These are phyloP conservation scores for Notodonta ziczac DNA, from an alignment of 2,888 invertebrate species.

Conservation along the genomic window DNA sequence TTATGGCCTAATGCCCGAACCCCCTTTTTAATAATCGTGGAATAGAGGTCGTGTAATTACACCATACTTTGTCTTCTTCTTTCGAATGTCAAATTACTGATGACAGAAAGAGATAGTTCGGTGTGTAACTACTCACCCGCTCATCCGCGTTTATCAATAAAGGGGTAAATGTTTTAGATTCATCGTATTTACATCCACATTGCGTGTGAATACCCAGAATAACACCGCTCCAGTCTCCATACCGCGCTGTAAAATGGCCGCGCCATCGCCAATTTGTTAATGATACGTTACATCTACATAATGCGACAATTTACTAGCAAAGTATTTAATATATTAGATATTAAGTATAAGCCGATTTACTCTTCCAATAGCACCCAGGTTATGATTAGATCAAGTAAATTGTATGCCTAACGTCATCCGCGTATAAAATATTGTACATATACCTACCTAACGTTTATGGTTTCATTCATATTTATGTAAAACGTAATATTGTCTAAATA, in stretches of 20 bases:
- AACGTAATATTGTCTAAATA: too few relatives aligned
- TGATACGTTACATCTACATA: conserved; percentile 65
- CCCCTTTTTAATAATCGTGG: too few relatives aligned
- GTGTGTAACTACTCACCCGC: too few relatives aligned
- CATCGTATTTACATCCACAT: not conserved
- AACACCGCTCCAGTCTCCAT: conserved; percentile 23
- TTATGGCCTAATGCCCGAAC: too few relatives aligned
- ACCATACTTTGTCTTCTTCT: too few relatives aligned
- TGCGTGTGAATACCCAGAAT: conserved; percentile 30
- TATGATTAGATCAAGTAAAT: conserved; percentile 25
- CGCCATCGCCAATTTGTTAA: conserved; percentile 75
- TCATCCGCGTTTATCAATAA: too few relatives aligned
- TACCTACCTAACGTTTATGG: too few relatives aligned
- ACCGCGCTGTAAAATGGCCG: conserved; percentile 50
- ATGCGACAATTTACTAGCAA: conserved; percentile 60
- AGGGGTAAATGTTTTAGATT: not conserved
- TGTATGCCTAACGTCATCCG: conserved; percentile 12
- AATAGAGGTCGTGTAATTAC: too few relatives aligned
- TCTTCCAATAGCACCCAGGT: conserved; percentile 16
- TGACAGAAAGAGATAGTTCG: too few relatives aligned
- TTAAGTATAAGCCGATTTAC: conserved; percentile 14
- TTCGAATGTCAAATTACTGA: too few relatives aligned
- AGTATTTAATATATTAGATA: conserved; percentile 35
- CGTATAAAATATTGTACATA: too few relatives aligned
- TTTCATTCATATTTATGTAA: too few relatives aligned